Evolutionary conservation across 2,113 vertebrate species (phyloP).

Genomic region (Sminthopsis crassicaudata): DNA sequence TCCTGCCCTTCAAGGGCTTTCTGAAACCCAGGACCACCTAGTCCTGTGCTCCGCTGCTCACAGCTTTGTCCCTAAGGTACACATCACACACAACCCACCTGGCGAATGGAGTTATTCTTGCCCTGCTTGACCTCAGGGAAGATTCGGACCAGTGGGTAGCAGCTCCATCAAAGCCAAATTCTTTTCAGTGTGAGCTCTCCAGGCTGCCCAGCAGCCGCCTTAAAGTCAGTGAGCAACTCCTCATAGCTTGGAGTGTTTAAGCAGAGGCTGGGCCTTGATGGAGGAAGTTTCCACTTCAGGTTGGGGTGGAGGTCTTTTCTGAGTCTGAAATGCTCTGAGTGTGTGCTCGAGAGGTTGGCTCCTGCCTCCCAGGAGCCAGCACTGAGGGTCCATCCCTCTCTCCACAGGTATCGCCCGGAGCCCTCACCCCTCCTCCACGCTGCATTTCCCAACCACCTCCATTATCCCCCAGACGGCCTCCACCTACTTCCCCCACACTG

Average conservation of each 20-base stretch:
- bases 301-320: neutral
- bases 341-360: neutral
- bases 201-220: too few species aligned
- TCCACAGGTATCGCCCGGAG: conserved; percentile 91
- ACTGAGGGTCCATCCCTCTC: neutral
- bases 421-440: conserved; percentile 93
- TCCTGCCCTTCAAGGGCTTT: neutral
- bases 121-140: too few species aligned
- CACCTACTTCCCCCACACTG: conserved; percentile 95
- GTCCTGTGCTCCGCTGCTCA: neutral
- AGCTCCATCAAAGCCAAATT: neutral
- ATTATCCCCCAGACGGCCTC: conserved; percentile 90
- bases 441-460: conserved; percentile 95
- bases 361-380: accelerated
- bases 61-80: neutral
- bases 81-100: neutral
- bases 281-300: neutral
- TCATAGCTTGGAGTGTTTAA: neutral
- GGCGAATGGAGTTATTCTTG: neutral
- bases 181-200: neutral
- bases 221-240: neutral
- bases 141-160: neutral
- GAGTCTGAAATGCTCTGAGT: neutral
- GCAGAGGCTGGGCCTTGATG: neutral
- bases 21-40: neutral